phyloP scores from a whole-genome alignment of 2,888 invertebrate genomes.

The Blastobasis adustella region DNA sequence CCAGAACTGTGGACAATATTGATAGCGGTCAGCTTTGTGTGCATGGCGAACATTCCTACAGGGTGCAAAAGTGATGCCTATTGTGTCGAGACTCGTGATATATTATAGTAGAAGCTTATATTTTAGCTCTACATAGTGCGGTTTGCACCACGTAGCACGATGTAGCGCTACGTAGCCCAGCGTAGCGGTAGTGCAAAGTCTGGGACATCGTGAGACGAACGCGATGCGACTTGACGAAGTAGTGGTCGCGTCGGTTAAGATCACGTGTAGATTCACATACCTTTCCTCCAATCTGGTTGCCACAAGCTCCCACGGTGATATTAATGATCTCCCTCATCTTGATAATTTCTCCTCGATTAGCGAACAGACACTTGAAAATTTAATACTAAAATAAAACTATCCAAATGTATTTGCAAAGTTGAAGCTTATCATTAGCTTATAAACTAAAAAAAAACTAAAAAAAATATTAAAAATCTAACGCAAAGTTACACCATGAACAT shows the following conservation, averaged over 20 bases:
- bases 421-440: conserved; percentile 65
- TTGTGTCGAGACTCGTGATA: too few relatives aligned
- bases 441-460: conserved; percentile 44
- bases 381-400: conserved; percentile 28
- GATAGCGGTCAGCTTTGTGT: too few relatives aligned
- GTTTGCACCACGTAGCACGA: not conserved
- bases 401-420: conserved; percentile 37
- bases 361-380: conserved; percentile 50
- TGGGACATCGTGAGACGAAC: not conserved
- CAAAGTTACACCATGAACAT: conserved; percentile 52
- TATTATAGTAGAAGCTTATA: too few relatives aligned
- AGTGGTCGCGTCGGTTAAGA: too few relatives aligned
- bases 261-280: conserved; percentile 43
- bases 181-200: not conserved
- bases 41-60: too few relatives aligned
- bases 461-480: conserved; percentile 30
- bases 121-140: not conserved
- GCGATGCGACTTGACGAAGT: not conserved
- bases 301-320: conserved; percentile 85
- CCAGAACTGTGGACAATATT: conserved; percentile 75
- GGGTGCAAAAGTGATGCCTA: too few relatives aligned
- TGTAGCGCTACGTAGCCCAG: not conserved
- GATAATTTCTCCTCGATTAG: conserved; percentile 32
- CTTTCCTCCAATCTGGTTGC: conserved; percentile 70
- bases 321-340: conserved; percentile 87